A percentile compares a stretch with the other conserved stretches of the same genome.
Conservation (phyloP, 2,888 invertebrate genomes). For the Acanthacorydalis orientalis region DNA sequence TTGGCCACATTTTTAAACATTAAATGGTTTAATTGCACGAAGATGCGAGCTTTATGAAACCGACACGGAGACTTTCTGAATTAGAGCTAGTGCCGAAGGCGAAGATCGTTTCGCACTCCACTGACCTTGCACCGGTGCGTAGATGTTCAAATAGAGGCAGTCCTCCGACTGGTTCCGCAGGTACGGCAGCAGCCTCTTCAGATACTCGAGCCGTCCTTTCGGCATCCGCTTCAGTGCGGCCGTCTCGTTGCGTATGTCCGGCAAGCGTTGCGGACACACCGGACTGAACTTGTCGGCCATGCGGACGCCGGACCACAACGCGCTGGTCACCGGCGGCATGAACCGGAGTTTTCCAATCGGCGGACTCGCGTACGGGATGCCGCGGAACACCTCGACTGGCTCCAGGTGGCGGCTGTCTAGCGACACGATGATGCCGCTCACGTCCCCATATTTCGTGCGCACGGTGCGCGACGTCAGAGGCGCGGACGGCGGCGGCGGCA, state of each 20-base stretch:
- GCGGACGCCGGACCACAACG: conserved; percentile 80
- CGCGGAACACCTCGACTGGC: conserved; percentile 83
- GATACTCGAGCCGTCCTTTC: conserved; percentile 70
- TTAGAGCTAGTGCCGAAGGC: no score
- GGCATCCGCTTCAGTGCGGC: conserved; percentile 74
- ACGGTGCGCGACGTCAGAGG: conserved; percentile 68
- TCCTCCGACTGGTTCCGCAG: conserved; percentile 89
- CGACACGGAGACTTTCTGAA: no score
- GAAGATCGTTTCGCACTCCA: conserved; percentile 9
- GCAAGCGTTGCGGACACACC: conserved; percentile 83
- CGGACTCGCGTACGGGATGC: conserved; percentile 88
- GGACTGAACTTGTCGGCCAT: conserved; percentile 76
- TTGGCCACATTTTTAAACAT: no score
- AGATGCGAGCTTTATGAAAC: no score
- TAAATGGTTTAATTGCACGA: no score
- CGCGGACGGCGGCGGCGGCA: conserved; percentile 18
- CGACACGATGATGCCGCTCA: conserved; percentile 70
- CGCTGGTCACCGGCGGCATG: conserved; percentile 91
- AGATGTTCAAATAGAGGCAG: conserved; percentile 92
- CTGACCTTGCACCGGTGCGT: conserved; percentile 89
- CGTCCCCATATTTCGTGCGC: conserved; percentile 74
- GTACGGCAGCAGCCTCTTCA: conserved; percentile 73
- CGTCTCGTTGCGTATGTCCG: conserved; percentile 71
- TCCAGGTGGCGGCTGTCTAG: conserved; percentile 67
- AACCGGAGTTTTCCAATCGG: conserved; percentile 78